Conservation (phyloP, 2,113 vertebrate species). For the Sinocyclocheilus grahami region DNA sequence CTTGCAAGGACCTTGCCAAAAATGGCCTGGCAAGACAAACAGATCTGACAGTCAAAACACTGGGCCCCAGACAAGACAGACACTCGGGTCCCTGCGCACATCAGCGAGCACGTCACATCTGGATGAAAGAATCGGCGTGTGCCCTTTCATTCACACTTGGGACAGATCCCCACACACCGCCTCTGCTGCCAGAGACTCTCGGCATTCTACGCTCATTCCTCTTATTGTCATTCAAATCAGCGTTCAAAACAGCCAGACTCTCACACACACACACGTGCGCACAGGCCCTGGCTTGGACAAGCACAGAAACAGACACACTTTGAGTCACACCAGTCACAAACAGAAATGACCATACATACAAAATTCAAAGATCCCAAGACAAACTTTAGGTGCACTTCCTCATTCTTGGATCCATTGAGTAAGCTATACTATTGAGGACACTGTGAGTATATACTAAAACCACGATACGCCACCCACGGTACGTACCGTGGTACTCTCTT, state of each 20-base stretch:
- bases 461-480: no score
- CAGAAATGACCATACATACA: not conserved
- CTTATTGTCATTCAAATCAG: conserved; percentile 79
- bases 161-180: conserved; percentile 48
- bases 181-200: conserved; percentile 67
- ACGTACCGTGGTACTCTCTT: no score
- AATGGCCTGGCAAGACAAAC: conserved; percentile 34
- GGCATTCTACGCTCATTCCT: conserved; percentile 72
- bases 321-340: not conserved
- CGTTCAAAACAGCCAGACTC: conserved; percentile 53
- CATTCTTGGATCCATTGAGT: not conserved
- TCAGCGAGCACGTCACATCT: conserved; percentile 71
- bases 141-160: conserved; percentile 76
- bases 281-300: conserved; percentile 28
- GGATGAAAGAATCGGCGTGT: conserved; percentile 75
- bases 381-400: not conserved
- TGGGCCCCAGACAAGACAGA: conserved; percentile 56
- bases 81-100: conserved; percentile 57
- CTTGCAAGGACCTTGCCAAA: not conserved
- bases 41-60: conserved; percentile 61
- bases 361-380: not conserved
- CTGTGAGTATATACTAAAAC: not conserved
- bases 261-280: conserved; percentile 34
- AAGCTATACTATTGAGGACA: not conserved
- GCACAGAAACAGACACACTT: not conserved